Evolutionary conservation across 2,113 vertebrate genomes (phyloP), one percentile per base, ranked within the genome.

Genomic region (Etheostoma spectabile): DNA sequence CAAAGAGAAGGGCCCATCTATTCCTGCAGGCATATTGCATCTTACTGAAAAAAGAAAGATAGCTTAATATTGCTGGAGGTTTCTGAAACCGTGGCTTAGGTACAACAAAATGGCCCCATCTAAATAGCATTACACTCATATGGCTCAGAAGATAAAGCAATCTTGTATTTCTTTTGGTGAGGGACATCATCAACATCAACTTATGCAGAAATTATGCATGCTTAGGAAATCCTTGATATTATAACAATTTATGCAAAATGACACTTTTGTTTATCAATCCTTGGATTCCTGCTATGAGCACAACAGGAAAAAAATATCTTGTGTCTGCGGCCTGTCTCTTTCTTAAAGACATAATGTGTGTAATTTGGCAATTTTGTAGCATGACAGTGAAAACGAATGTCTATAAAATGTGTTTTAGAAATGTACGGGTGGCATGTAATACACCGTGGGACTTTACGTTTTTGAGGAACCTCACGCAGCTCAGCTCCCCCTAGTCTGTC

Each of bases 1-100:
- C 83, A 88, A 82, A 86, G 74, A 75, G 33, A 21, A 12, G 30
- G 24, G 24, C n/a, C 52, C 62, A 38, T 88, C 59, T 30, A 13
- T 71, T 61, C 61, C 74, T 30, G 46, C 4, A 71, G 86, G 68
- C 18, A 1, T 16, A 38, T 22, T 77, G 49, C 69, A 80, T 77
- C 74, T 42, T 46, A 45, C 69, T 61, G 73, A 78, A 55, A 83
- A 83, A 69, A 84, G 74, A 89, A 77, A 57, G 80, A 77, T 38
- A 63, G 21, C 10, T 33, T 16, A 21, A 51, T 33, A 21, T 35
- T n/a, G 49, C 49, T 53, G 70, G 14, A 60, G 79, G 45, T 62
- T 70, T 78, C 27, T 21, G 61, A 64, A 71, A 35, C 12, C 3
- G 35, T 62, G 24, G 49, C 22, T 27, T 5, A 11, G 62, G 22